Percentiles rank a stretch among this genome's conserved stretches.
Evolutionary conservation across 2,888 invertebrate genomes (phyloP).

Genomic region (Drosophila quinaria): DNA sequence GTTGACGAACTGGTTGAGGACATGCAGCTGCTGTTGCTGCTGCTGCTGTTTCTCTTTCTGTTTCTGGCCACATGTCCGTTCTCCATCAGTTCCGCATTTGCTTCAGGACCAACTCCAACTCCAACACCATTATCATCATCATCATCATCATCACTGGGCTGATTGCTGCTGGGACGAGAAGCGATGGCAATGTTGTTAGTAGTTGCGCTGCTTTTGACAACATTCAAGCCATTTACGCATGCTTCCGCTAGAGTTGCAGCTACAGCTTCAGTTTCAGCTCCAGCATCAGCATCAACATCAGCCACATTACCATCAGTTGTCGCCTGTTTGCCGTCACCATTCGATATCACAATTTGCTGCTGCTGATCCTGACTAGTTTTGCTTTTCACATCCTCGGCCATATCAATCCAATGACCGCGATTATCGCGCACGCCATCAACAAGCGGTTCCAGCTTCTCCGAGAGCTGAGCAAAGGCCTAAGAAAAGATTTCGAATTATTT

Average conservation of each 20-base stretch:
- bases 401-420: slow-evolving; percentile 93
- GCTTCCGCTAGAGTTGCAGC: slow-evolving; percentile 47
- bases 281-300: slow-evolving; percentile 24
- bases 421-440: slow-evolving; percentile 94
- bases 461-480: slow-evolving; percentile 94
- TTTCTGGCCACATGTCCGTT: slow-evolving; percentile 56
- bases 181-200: slow-evolving; percentile 78
- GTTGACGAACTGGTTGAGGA: slow-evolving; percentile 65
- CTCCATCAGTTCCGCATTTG: slow-evolving; percentile 47
- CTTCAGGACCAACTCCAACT: slow-evolving; percentile 21
- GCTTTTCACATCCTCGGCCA: slow-evolving; percentile 87
- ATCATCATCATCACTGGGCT: slow-evolving; percentile 62
- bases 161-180: slow-evolving; percentile 76
- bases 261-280: slow-evolving; percentile 12
- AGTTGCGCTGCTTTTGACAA: slow-evolving; percentile 60
- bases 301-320: slow-evolving; percentile 45
- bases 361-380: slow-evolving; percentile 69
- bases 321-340: slow-evolving; percentile 63
- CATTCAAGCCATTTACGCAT: slow-evolving; percentile 73
- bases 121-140: slow-evolving; percentile 45
- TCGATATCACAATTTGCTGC: slow-evolving; percentile 73
- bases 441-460: slow-evolving; percentile 92
- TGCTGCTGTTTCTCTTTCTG: slow-evolving; percentile 30
- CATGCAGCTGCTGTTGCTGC: slow-evolving; percentile 41
- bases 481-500: not conserved